phyloP scores from a whole-genome alignment of 2,113 vertebrate genomes.

The Paradisaea rubra region DNA sequence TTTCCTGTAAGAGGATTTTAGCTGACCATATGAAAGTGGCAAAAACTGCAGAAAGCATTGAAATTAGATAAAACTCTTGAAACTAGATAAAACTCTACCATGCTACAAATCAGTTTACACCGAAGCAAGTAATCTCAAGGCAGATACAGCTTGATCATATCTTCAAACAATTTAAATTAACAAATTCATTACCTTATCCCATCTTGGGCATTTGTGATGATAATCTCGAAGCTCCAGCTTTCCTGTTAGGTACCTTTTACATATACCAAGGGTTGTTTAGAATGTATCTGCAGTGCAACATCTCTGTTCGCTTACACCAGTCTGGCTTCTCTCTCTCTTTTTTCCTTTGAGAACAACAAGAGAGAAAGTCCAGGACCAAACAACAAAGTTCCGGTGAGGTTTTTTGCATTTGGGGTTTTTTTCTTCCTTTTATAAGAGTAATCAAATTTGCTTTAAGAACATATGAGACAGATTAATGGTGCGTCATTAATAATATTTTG shows the following conservation, averaged over 20 bases:
- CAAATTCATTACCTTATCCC: background rate
- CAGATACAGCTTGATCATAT: background rate
- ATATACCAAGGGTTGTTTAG: background rate
- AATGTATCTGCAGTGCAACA: background rate
- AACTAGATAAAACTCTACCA: background rate
- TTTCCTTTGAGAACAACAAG: background rate
- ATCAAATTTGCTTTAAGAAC: background rate
- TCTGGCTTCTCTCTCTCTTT: background rate
- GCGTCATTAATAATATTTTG: background rate
- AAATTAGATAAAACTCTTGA: background rate
- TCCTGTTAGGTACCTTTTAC: background rate
- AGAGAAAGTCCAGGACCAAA: background rate
- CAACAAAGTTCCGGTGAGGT: background rate
- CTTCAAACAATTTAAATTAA: background rate
- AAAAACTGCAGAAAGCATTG: background rate
- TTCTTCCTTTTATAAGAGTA: background rate
- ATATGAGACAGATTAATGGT: background rate
- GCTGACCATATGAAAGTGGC: background rate
- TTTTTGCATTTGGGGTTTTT: background rate
- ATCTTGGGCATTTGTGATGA: background rate
- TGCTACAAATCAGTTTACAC: background rate
- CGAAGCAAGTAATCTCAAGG: background rate
- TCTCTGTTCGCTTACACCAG: background rate
- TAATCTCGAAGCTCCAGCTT: background rate
- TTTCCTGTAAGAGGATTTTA: background rate